Evolutionary conservation across 1,140 invertebrate genomes (phyloP).

Genomic region (Calephelis nemesis): DNA sequence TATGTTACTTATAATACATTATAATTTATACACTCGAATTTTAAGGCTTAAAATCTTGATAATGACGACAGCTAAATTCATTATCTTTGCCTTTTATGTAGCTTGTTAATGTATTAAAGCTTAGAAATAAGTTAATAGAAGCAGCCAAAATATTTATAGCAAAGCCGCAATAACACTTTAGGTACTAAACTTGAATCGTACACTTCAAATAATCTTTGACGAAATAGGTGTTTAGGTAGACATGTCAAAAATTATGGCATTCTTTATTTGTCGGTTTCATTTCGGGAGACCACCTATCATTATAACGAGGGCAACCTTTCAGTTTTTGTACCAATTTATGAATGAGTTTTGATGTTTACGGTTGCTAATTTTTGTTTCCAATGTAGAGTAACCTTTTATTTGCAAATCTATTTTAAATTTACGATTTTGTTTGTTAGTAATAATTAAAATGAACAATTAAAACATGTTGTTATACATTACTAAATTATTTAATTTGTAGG

Average conservation of each 20-base stretch:
- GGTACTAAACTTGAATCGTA: background rate
- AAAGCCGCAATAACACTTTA: background rate
- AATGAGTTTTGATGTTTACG: conserved; percentile 54
- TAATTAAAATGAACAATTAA: background rate
- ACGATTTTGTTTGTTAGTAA: background rate
- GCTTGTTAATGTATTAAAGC: too few relatives aligned
- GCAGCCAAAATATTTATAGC: too few relatives aligned
- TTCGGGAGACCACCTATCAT: conserved; percentile 55
- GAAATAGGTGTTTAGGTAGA: conserved; percentile 62
- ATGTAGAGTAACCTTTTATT: conserved; percentile 32
- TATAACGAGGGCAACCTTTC: conserved; percentile 53
- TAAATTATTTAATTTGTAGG: too few relatives aligned
- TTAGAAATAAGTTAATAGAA: too few relatives aligned
- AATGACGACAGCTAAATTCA: too few relatives aligned
- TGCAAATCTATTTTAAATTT: background rate
- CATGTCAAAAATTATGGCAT: conserved; percentile 63
- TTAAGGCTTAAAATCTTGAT: too few relatives aligned
- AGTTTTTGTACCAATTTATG: conserved; percentile 63
- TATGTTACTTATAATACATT: too few relatives aligned
- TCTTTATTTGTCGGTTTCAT: conserved; percentile 51
- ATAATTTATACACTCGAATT: too few relatives aligned
- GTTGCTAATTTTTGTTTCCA: conserved; percentile 56
- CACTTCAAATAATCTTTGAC: conserved; percentile 32
- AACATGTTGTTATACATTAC: too few relatives aligned
- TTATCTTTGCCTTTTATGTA: too few relatives aligned